Evolutionary conservation across 1,140 invertebrate genomes (phyloP).

Genomic region (Pseudoatta argentina): DNA sequence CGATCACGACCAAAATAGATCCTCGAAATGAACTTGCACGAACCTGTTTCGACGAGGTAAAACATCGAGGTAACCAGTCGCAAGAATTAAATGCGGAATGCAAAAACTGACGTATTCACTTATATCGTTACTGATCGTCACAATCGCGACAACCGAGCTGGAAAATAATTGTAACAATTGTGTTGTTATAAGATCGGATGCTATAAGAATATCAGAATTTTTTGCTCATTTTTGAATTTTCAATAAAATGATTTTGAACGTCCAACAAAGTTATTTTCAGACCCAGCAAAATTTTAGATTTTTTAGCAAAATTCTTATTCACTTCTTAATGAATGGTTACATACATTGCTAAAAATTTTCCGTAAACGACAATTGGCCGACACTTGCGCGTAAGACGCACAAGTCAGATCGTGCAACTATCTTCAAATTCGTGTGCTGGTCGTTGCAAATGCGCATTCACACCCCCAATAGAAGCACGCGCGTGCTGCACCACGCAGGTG

Average conservation of each 20-base stretch:
- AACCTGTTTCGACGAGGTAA: conserved; percentile 30
- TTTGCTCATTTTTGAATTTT: too few relatives aligned
- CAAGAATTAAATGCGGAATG: background rate
- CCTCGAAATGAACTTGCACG: background rate
- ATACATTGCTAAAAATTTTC: too few relatives aligned
- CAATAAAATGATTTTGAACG: too few relatives aligned
- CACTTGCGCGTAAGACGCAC: background rate
- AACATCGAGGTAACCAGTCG: background rate
- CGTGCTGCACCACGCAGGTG: conserved; percentile 39
- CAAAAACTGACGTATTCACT: background rate
- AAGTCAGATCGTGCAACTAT: conserved; percentile 7
- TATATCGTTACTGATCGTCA: background rate
- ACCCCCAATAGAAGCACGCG: background rate
- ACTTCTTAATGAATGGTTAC: too few relatives aligned
- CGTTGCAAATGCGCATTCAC: conserved; percentile 6
- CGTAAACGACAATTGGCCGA: too few relatives aligned
- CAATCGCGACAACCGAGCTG: background rate
- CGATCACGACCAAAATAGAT: conserved; percentile 35
- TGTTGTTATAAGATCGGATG: too few relatives aligned
- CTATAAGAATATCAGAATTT: too few relatives aligned
- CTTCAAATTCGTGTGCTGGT: background rate
- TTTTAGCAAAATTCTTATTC: too few relatives aligned
- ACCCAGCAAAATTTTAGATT: too few relatives aligned
- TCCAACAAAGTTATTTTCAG: too few relatives aligned
- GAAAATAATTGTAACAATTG: too few relatives aligned